Base-by-base conservation (phyloP, 2,888 invertebrate species). In the Carterocephalus palaemon region DNA sequence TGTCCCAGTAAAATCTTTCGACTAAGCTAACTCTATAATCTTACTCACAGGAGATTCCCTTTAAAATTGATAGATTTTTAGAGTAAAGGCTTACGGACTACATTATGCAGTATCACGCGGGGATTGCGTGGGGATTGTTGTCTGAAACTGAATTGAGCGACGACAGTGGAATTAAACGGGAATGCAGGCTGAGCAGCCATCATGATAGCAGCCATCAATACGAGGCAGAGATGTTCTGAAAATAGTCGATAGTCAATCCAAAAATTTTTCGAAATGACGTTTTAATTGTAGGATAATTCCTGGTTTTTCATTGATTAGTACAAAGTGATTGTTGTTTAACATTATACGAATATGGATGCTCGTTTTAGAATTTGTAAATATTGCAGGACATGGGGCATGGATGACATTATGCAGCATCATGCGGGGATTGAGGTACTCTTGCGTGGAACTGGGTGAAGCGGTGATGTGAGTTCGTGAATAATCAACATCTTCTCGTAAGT, bases 351-450 rank as follows among this genome's bases (percentile, higher is more conserved):
- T n/a, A n/a, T n/a, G n/a, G n/a, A n/a, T n/a, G n/a, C n/a, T n/a
- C n/a, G n/a, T 22, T 13, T 29, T 10, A 20, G 29, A 28, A 29
- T 28, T 20, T 19, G 28, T 16, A 31, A 9, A 10, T 16, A 20
- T 7, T 8, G 29, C 9, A 2, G 8, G 8, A 16, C 6, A 17
- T 24, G 22, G 22, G 12, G 29, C 10, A n/a, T 34, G 29, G 41
- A 26, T 19, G 26, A 26, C 76, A 86, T 86, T 86, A 86, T 86
- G 85, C 85, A 79, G 67, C 74, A 76, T 77, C 85, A 86, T 85
- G 85, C 65, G 59, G 74, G 80, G 83, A 84, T 85, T 82, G 80
- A 69, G 63, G 77, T 80, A 80, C 80, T 79, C 80, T 81, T 76
- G 81, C 78, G 77, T 78, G 75, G 80, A 82, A 79, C 79, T 81